Conservation (phyloP, 2,797 vertebrate species). For the Gambusia yucatana region DNA sequence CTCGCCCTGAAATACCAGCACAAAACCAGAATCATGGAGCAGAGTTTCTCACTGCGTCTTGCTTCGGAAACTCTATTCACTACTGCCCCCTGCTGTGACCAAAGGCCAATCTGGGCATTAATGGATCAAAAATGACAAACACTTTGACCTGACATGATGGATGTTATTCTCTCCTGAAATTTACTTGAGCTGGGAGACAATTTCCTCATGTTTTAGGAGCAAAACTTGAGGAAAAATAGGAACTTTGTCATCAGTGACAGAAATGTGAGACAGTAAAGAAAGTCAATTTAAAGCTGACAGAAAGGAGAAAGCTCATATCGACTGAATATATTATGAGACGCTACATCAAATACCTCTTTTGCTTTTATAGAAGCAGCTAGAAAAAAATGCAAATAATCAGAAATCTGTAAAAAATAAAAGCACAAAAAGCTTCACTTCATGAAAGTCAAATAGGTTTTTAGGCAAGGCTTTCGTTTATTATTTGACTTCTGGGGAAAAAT, state of each 20-base stretch:
- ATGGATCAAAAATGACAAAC: conserved; percentile 9
- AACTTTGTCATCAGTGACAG: neutral
- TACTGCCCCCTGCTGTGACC: conserved; percentile 76
- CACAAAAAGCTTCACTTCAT: neutral
- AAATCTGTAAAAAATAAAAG: conserved; percentile 1
- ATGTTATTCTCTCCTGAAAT: neutral
- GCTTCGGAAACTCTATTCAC: conserved; percentile 54
- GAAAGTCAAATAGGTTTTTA: neutral
- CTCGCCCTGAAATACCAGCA: conserved; percentile 33
- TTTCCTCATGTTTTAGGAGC: neutral
- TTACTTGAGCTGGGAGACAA: neutral
- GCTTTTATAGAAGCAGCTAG: neutral
- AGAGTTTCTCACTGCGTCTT: neutral
- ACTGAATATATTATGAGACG: conserved; percentile 1
- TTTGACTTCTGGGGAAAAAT: neutral
- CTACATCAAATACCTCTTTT: neutral
- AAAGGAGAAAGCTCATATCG: neutral
- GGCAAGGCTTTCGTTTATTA: neutral
- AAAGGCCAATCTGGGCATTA: neutral
- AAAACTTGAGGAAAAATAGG: neutral
- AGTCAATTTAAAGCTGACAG: conserved; percentile 1
- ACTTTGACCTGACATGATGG: neutral
- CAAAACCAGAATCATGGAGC: conserved; percentile 8
- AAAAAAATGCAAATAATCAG: neutral
- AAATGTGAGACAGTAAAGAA: conserved; percentile 1